A percentile compares a stretch with the other conserved stretches of the same genome.
Conservation (phyloP, 1,140 invertebrate species). For the Drosophila ercepeae region DNA sequence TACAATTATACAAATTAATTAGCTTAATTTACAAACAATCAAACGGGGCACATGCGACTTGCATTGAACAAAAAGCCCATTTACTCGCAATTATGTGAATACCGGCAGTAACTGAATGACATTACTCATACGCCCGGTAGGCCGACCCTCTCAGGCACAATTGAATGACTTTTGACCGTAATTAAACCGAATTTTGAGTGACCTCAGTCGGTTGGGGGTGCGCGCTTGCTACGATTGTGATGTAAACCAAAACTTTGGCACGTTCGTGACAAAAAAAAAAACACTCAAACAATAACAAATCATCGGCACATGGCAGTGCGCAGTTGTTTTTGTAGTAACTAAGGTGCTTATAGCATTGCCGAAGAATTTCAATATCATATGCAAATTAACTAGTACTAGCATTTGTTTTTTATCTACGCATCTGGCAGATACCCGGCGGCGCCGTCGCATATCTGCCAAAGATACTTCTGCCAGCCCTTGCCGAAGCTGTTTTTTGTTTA, state of each 20-base stretch:
- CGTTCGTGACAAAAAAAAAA: conserved; percentile 15
- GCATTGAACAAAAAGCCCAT: conserved; percentile 51
- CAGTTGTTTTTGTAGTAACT: conserved; percentile 29
- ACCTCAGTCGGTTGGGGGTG: conserved; percentile 34
- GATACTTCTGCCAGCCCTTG: conserved; percentile 1
- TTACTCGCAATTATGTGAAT: conserved; percentile 45
- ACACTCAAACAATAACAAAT: conserved; percentile 6
- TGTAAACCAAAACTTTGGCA: conserved; percentile 23
- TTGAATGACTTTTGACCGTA: conserved; percentile 76
- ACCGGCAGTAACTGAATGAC: conserved; percentile 26
- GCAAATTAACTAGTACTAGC: conserved; percentile 47
- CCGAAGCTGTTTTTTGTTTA: conserved; percentile 46
- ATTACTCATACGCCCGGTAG: conserved; percentile 45
- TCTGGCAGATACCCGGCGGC: conserved; percentile 27
- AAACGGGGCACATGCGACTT: conserved; percentile 40
- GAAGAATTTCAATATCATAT: conserved; percentile 66
- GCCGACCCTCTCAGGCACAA: conserved; percentile 42
- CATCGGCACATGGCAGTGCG: conserved; percentile 22
- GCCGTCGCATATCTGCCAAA: background rate
- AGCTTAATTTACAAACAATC: conserved; percentile 76
- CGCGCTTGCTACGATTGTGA: background rate
- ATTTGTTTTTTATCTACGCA: conserved; percentile 36
- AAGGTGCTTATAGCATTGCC: conserved; percentile 24
- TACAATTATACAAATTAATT: conserved; percentile 63
- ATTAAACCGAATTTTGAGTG: conserved; percentile 60